Evolutionary conservation across 2,888 invertebrate species (phyloP).

Genomic region (Empis livida): DNA sequence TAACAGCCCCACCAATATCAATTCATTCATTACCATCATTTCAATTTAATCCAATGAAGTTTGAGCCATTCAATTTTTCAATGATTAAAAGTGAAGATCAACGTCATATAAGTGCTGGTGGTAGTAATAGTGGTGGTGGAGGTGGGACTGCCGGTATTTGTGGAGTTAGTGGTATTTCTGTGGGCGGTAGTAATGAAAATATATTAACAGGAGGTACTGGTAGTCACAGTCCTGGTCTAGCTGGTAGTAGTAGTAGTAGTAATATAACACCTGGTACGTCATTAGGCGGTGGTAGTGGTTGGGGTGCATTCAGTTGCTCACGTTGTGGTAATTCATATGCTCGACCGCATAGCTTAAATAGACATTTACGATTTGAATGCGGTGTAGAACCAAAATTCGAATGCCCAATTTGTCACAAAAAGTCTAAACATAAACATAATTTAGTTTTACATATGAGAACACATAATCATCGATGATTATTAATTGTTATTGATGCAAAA

Average conservation of each 20-base stretch:
- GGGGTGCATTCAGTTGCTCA: conserved; percentile 37
- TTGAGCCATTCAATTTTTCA: neutral
- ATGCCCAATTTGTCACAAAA: conserved; percentile 47
- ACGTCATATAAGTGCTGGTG: conserved; percentile 1
- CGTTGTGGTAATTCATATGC: conserved; percentile 46
- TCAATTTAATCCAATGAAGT: neutral
- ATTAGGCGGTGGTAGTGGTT: conserved; percentile 15
- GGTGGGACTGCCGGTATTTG: conserved; percentile 4
- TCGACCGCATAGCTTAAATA: conserved; percentile 41
- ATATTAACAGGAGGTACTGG: conserved; percentile 8
- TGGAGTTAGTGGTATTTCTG: neutral
- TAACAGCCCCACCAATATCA: conserved; percentile 35
- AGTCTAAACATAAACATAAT: conserved; percentile 39
- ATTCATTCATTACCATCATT: neutral
- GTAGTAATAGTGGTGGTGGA: conserved; percentile 5
- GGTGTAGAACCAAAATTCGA: conserved; percentile 48
- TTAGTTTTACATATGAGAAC: conserved; percentile 38
- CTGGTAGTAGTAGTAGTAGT: conserved; percentile 8
- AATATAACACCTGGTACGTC: conserved; percentile 1
- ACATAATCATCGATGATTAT: conserved; percentile 37
- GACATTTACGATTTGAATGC: conserved; percentile 47
- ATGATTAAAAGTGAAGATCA: neutral
- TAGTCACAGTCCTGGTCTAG: conserved; percentile 12
- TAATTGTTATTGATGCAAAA: conserved; percentile 12
- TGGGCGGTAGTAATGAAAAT: conserved; percentile 6